Evolutionary conservation across 2,888 invertebrate species (phyloP).

Genomic region (Drosophila planitibia): DNA sequence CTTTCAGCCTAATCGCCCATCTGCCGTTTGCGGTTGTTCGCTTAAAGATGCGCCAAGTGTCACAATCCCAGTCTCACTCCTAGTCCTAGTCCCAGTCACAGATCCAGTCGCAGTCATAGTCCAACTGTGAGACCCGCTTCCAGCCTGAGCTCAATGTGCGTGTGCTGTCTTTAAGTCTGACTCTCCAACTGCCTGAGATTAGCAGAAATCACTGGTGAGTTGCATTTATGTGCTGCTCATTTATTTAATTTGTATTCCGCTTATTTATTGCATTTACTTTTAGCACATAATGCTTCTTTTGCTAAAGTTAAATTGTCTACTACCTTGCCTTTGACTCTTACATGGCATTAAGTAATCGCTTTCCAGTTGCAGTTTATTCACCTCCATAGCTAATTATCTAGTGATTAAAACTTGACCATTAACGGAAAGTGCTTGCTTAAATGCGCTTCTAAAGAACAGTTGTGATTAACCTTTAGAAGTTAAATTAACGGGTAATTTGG

Average conservation of each 20-base stretch:
- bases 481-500: not conserved
- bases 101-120: slow-evolving; percentile 23
- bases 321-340: slow-evolving; percentile 35
- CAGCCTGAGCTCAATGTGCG: slow-evolving; percentile 38
- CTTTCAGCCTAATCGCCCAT: slow-evolving; percentile 71
- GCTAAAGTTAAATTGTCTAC: slow-evolving; percentile 58
- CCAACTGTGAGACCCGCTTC: slow-evolving; percentile 16
- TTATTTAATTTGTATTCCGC: slow-evolving; percentile 75
- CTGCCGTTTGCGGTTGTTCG: slow-evolving; percentile 62
- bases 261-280: slow-evolving; percentile 57
- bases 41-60: slow-evolving; percentile 71
- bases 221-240: slow-evolving; percentile 77
- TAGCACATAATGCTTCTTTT: slow-evolving; percentile 27
- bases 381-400: slow-evolving; percentile 60
- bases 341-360: slow-evolving; percentile 27
- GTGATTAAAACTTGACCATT: slow-evolving; percentile 72
- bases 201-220: slow-evolving; percentile 53
- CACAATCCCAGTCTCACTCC: slow-evolving; percentile 41
- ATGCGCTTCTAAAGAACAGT: slow-evolving; percentile 16
- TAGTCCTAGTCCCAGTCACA: slow-evolving; percentile 5
- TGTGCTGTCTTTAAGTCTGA: slow-evolving; percentile 17
- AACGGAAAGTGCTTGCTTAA: slow-evolving; percentile 41
- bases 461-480: slow-evolving; percentile 45
- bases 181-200: slow-evolving; percentile 57
- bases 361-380: slow-evolving; percentile 56